A percentile compares a stretch with the other conserved stretches of the same genome.
Evolutionary conservation across 1,140 invertebrate species (phyloP).

Genomic region (Cydia splendana): DNA sequence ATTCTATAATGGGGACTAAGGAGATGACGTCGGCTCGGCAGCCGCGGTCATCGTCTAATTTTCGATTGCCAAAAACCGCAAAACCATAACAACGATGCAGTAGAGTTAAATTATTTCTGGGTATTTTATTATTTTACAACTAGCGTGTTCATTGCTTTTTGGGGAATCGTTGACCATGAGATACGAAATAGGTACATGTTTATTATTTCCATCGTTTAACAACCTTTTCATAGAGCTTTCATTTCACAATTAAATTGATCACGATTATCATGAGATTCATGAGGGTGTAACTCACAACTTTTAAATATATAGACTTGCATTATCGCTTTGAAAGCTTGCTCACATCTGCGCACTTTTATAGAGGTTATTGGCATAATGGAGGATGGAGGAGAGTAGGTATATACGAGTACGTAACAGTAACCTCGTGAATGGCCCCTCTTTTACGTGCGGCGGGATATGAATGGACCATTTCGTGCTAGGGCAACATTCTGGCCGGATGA

Average conservation of each 20-base stretch:
- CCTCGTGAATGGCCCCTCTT: conserved; percentile 17
- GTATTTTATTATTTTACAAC: not conserved
- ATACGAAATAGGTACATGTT: too few species aligned
- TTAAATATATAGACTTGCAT: not conserved
- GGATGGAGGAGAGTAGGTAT: not conserved
- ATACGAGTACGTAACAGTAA: conserved; percentile 20
- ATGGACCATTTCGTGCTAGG: conserved; percentile 27
- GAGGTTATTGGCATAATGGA: conserved; percentile 22
- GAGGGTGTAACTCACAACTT: not conserved
- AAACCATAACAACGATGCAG: conserved; percentile 26
- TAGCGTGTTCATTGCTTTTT: not conserved
- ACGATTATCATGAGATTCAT: too few species aligned
- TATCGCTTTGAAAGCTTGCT: conserved; percentile 22
- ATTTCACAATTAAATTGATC: not conserved
- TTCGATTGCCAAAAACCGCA: conserved; percentile 30
- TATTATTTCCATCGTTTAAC: not conserved
- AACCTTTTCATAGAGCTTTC: not conserved
- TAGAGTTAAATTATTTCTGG: not conserved
- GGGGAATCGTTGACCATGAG: too few species aligned
- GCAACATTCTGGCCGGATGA: conserved; percentile 26
- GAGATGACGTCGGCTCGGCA: conserved; percentile 25
- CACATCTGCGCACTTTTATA: conserved; percentile 13
- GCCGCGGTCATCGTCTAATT: conserved; percentile 29
- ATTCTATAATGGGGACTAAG: conserved; percentile 29
- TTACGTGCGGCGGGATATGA: conserved; percentile 22